Conservation (phyloP, 2,113 vertebrate genomes). For the Tretioscincus oriximinensis region DNA sequence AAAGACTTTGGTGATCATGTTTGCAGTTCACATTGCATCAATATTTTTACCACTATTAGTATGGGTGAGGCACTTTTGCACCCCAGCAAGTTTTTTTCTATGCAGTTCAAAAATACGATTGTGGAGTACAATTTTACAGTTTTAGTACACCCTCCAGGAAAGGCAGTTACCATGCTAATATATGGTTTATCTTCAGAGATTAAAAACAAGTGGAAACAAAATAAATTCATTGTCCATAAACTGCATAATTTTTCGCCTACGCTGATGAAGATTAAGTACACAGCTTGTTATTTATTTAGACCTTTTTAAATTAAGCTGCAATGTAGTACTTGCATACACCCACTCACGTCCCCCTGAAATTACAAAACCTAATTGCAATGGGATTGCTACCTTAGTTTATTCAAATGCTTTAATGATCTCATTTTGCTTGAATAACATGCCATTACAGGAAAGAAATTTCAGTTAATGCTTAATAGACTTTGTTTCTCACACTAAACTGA, state of each 20-base stretch:
- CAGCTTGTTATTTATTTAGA: neutral
- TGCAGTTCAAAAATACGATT: too few relatives aligned
- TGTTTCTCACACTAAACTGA: neutral
- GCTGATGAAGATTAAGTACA: neutral
- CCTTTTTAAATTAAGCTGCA: neutral
- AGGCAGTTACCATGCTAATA: too few relatives aligned
- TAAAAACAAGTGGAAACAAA: too few relatives aligned
- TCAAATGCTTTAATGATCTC: neutral
- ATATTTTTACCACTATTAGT: neutral
- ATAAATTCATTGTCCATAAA: too few relatives aligned
- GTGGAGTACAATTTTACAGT: too few relatives aligned
- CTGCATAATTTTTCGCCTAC: too few relatives aligned
- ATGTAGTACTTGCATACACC: neutral
- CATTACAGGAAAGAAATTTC: neutral
- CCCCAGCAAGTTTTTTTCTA: too few relatives aligned
- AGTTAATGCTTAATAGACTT: conserved; percentile 5
- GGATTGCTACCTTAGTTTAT: neutral
- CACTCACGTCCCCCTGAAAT: neutral
- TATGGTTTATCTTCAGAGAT: too few relatives aligned
- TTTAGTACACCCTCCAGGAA: too few relatives aligned
- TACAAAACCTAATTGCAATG: neutral
- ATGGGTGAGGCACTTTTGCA: too few relatives aligned
- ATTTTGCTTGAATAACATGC: conserved; percentile 29
- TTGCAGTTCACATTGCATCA: conserved; percentile 4
- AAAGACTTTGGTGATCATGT: neutral